Base-by-base conservation (phyloP, 2,888 invertebrate genomes). In the Agriopis leucophaearia region DNA sequence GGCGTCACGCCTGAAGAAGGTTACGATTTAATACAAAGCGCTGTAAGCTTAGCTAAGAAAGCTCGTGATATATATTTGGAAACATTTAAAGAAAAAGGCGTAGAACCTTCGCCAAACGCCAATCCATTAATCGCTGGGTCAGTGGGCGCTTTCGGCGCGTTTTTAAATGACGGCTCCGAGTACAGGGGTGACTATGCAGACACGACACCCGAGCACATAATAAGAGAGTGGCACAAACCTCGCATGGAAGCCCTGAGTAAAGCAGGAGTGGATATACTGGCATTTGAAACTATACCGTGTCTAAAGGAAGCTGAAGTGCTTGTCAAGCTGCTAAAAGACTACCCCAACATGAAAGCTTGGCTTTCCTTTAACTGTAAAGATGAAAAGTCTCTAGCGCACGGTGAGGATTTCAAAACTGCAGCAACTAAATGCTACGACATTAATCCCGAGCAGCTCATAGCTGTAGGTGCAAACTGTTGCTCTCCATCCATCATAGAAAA, bases 281-380 rank as follows among this genome's bases (percentile, higher is more conserved):
- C 98, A 13, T 93, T 99, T 75, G 99, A 99, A 87, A 99, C 99
- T 0, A 96, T 99, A 76, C 99, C 99, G 1, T 97, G 97, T 71
- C 93, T 95, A 74, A 94, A 94, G 72, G 99, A 99, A 91, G 99
- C 97, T 2, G 95, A 96, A 81, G 96, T 97, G 72, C 86, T 99
- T 16, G 94, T 97, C 0, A 95, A 96, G 67, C 91, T 98, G 78
- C 88, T 99, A 15, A 96, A 96, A 78, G 95, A 97, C 73, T 97
- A 96, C 87, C 97, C 98, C 0, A 86, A 93, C 27, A 90, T 94
- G 0, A 97, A 96, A 86, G 97, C 97, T n/a, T 99, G 98, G 98
- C 88, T 99, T 9, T 95, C 97, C 6, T 97, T 99, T 81, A 97
- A 97, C 71, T 97, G 98, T 85, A 96, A 96, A 78, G 89, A 94